Evolutionary conservation across 1,140 invertebrate genomes (phyloP).

Genomic region (Drosophila tsacasi): DNA sequence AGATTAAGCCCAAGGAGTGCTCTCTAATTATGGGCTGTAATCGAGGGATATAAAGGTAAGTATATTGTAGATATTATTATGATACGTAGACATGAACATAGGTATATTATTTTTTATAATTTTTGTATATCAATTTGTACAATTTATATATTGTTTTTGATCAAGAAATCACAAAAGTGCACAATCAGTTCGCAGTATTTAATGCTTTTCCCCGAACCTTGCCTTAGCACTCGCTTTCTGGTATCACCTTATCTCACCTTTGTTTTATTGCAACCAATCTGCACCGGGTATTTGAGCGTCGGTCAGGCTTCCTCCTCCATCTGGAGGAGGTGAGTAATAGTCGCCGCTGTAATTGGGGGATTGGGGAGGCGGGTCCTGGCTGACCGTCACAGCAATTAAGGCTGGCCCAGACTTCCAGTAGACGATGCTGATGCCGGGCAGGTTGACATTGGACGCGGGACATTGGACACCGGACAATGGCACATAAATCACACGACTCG

Average conservation of each 20-base stretch:
- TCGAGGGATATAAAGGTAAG: not conserved
- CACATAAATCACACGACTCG: constrained; percentile 65
- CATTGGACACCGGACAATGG: constrained; percentile 55
- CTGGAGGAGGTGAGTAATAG: constrained; percentile 39
- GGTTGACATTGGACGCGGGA: constrained; percentile 61
- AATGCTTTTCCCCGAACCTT: not conserved
- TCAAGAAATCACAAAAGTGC: not conserved
- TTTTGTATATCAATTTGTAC: too few relatives aligned
- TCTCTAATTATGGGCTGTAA: constrained; percentile 33
- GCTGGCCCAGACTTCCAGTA: constrained; percentile 59
- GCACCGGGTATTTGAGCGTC: constrained; percentile 16
- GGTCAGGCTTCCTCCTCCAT: constrained; percentile 4
- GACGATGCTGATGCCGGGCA: constrained; percentile 51
- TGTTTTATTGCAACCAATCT: constrained; percentile 30
- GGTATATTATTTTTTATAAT: not conserved
- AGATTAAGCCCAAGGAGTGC: constrained; percentile 53
- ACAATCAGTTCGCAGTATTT: not conserved
- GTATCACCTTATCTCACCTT: constrained; percentile 23
- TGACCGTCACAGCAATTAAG: constrained; percentile 65
- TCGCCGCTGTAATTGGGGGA: constrained; percentile 22
- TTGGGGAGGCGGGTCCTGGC: constrained; percentile 2
- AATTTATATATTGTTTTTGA: not conserved
- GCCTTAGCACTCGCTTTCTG: constrained; percentile 3
- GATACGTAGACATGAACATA: not conserved
- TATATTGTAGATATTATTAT: not conserved